These are phyloP conservation scores for Melanerpes formicivorus DNA, from an alignment of 2,113 vertebrate species.

Conservation along the genomic window DNA sequence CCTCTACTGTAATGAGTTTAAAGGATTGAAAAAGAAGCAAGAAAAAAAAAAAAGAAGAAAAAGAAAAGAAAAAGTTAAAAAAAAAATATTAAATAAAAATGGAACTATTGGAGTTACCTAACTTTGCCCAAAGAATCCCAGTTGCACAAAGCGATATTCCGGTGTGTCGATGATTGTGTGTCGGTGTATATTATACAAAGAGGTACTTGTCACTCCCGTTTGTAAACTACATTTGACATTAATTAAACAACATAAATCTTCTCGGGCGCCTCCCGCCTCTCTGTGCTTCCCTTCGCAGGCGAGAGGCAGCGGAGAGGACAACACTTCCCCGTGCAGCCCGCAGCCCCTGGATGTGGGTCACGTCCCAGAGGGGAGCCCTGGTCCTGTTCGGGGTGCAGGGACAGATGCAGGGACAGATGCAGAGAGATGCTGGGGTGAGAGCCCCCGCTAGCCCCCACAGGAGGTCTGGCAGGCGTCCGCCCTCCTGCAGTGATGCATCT, in stretches of 20 bases:
- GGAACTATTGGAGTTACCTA: slow-evolving; percentile 36
- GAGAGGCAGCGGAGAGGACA: neutral
- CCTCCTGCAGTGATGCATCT: neutral
- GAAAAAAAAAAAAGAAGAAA: neutral
- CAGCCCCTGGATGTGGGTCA: neutral
- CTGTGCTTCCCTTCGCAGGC: slow-evolving; percentile 28
- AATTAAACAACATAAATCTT: slow-evolving; percentile 92
- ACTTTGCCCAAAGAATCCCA: slow-evolving; percentile 80
- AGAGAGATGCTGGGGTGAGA: neutral
- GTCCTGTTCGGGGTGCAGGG: neutral
- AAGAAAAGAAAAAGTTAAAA: neutral
- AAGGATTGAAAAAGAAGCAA: neutral
- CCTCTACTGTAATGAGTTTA: slow-evolving; percentile 47
- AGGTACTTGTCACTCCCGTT: slow-evolving; percentile 93
- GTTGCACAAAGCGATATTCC: slow-evolving; percentile 80
- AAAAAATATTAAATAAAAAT: neutral
- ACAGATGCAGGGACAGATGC: neutral
- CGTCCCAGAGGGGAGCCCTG: neutral
- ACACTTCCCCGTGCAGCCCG: neutral
- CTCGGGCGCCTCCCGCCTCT: neutral
- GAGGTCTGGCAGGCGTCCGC: neutral
- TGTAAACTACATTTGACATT: slow-evolving; percentile 97
- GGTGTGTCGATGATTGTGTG: slow-evolving; percentile 88
- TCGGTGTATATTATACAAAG: slow-evolving; percentile 93
- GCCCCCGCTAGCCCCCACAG: too few species aligned